These are phyloP conservation scores for Tiliacea aurago DNA, from an alignment of 2,888 invertebrate genomes.

Conservation along the genomic window DNA sequence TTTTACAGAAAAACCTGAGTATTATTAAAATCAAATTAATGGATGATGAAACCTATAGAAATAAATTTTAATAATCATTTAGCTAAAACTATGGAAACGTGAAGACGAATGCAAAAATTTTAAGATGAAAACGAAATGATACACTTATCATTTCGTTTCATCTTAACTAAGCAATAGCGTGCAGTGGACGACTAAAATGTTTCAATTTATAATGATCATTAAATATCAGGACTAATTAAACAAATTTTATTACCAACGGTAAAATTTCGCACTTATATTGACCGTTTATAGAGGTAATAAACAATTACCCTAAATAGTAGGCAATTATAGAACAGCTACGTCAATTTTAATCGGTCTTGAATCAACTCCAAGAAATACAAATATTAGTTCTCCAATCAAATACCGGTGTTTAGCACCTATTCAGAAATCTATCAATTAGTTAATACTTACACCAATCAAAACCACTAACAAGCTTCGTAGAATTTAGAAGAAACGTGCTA, in stretches of 20 bases:
- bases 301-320: constrained; percentile 24
- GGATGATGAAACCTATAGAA: neutral
- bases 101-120: neutral
- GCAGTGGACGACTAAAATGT: neutral
- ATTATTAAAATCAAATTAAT: constrained; percentile 1
- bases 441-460: constrained; percentile 20
- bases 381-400: constrained; percentile 36
- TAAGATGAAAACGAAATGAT: neutral
- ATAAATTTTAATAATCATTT: neutral
- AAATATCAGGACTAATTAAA: constrained; percentile 20
- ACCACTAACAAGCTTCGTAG: constrained; percentile 16
- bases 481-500: constrained; percentile 1
- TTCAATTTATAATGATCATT: constrained; percentile 33
- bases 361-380: constrained; percentile 32
- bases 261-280: constrained; percentile 17
- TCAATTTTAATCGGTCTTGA: constrained; percentile 25
- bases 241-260: constrained; percentile 22
- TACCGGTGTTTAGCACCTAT: constrained; percentile 27
- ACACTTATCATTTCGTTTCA: neutral
- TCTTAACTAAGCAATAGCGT: too few species aligned
- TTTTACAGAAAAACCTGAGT: neutral
- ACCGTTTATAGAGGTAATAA: constrained; percentile 25
- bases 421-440: constrained; percentile 23
- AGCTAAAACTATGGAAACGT: neutral
- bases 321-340: constrained; percentile 31